Base-by-base conservation (phyloP, 1,140 invertebrate genomes). In the Ectropis grisescens region DNA sequence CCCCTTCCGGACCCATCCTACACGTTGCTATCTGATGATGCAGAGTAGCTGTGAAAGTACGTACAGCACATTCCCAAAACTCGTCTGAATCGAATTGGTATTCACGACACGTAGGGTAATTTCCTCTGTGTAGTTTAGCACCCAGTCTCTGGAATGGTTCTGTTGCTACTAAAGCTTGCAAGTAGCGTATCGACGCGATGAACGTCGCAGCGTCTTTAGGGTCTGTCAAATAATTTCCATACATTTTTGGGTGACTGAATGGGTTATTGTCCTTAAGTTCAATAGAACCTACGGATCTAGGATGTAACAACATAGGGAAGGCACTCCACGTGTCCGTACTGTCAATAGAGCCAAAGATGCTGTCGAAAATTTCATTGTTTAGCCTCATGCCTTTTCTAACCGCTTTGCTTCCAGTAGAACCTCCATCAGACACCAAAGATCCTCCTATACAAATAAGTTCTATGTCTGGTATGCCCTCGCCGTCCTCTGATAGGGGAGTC, bases 31-130 rank as follows among this genome's bases (percentile, higher is more conserved):
- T 65, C 11, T 80, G 49, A 70, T 66, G 32, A 29, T 68, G 81
- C 5, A 80, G 47, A 1, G 74, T 78, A 2, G 60, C 49, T 1
- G 67, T 45, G 5, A 69, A 33, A 32, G 79, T 65, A 3, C 89
- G 64, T 0, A 90, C 71, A 9, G 88, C 86, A 51, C 92, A 94
- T 40, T 89, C 89, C 90, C 92, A 93, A 60, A 94, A 95, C 6
- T 88, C 87, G 49, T 94, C 91, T 0, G 87, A 87, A 33, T 53
- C 33, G 19, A 44, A 84, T 25, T 55, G 37, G 9, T 40, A 7
- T 0, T 31, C 28, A n/a, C 11, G 33, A 28, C 52, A 55, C 6
- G 31, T 32, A 6, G 33, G 15, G 14, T 41, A 50, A 9, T 37
- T 14, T 7, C 40, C 47, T 24, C 16, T 39, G n/a, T 50, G 25